Evolutionary conservation across 2,797 vertebrate species (phyloP), one percentile per base, ranked within the genome.

Genomic region (Petrocephalus schoutedeni): DNA sequence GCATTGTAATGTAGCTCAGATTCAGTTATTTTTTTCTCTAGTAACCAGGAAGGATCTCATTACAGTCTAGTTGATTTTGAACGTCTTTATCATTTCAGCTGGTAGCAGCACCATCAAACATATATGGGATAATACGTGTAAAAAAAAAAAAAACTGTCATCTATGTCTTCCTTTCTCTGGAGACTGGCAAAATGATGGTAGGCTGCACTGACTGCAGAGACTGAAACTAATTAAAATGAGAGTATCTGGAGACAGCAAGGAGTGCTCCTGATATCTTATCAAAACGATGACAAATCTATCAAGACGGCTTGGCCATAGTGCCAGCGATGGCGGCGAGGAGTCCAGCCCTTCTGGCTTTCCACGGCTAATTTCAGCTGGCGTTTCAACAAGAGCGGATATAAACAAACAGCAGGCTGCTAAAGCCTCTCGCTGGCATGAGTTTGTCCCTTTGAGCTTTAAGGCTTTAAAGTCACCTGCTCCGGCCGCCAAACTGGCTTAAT

Each of bases 391-490:
- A 80, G n/a, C 7, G 1, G 61, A 74, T 85, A 54, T 85, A 41
- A 85, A 85, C 83, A 88, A 41, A 86, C 32, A 32, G 4, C 4
- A 82, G n/a, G 56, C 67, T 57, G 49, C 32, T 85, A 41, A 85
- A 54, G 23, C 49, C 87, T 32, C n/a, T 7, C 56, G 87, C 36
- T 56, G 87, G 59, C 82, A 53, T 14, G 16, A 36, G 56, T 85
- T 85, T 59, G 7, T 88, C 19, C 89, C 77, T 87, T 86, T 90
- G 45, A 56, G 41, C 84, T 86, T 32, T 49, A 7, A n/a, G 54
- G 41, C 28, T 85, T 57, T 77, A 16, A 9, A 64, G 8, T 74
- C 14, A 19, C 57, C 36, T 16, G n/a, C 59, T 80, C 16, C 14
- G 87, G 56, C 14, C 56, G 14, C 36, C 71, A 57, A 41, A 57